Percentiles rank a stretch among this genome's conserved stretches.
Evolutionary conservation across 1,140 invertebrate genomes (phyloP).

Genomic region (Himalopsyche phryganea): DNA sequence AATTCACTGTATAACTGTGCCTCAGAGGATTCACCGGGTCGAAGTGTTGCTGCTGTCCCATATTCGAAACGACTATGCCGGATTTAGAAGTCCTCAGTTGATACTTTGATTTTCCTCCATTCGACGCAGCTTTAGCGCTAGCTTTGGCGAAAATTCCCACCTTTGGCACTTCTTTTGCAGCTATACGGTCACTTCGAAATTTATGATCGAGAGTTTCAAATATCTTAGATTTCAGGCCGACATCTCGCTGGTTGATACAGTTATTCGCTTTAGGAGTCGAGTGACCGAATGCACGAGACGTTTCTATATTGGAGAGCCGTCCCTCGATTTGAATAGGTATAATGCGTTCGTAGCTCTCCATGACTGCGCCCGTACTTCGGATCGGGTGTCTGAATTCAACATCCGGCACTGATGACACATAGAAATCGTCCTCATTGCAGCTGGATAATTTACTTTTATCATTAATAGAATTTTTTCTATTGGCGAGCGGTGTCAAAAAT

Average conservation of each 20-base stretch:
- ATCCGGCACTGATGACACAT: constrained; percentile 43
- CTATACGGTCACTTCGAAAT: no score
- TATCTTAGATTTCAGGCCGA: neutral
- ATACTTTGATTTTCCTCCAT: neutral
- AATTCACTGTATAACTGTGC: constrained; percentile 41
- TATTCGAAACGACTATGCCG: constrained; percentile 10
- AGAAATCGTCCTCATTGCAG: constrained; percentile 49
- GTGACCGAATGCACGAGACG: constrained; percentile 12
- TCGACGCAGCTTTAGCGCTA: neutral
- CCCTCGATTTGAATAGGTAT: neutral
- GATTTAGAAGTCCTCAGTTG: constrained; percentile 16
- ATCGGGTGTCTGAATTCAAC: constrained; percentile 33
- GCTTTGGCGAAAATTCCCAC: no score
- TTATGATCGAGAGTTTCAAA: neutral
- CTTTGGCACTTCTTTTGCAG: no score
- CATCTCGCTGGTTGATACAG: no score
- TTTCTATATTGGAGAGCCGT: neutral
- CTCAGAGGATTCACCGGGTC: constrained; percentile 35
- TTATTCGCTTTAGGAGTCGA: constrained; percentile 13
- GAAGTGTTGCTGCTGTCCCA: constrained; percentile 1
- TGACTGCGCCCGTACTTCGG: neutral
- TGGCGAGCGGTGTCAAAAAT: constrained; percentile 51
- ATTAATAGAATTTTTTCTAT: constrained; percentile 45
- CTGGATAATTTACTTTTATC: constrained; percentile 41
- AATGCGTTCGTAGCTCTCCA: neutral